Base-by-base conservation (phyloP, 2,113 vertebrate genomes). In the Scomber japonicus region DNA sequence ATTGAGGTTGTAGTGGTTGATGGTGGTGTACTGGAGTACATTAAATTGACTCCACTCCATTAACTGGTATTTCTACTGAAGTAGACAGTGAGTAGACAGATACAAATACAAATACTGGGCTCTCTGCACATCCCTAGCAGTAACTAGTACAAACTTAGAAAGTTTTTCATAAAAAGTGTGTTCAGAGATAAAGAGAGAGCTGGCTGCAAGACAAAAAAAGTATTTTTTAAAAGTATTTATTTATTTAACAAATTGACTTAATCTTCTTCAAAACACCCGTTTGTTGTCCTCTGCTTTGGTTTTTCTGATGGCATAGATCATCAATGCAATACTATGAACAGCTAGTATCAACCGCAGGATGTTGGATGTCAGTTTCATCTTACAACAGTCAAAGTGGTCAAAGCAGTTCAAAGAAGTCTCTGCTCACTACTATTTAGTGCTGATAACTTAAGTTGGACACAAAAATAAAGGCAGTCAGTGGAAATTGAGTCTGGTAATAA, bases 301-400 rank as follows among this genome's bases (percentile, higher is more conserved):
- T 56, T 62, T 19, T 63, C 45, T 46, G 19, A 31, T 44, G 73
- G 48, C 46, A 17, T 4, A 30, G 62, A 72, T 77, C 48, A 19
- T 66, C 50, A 51, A 6, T 61, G 21, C 4, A 56, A 15, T 12
- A 30, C 17, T 35, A 7, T 24, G 12, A 19, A 4, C 11, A 63
- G 50, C 19, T 44, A 35, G n/a, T 21, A 19, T 51, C 2, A 14
- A 30, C 53, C 54, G 1, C 14, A 24, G 27, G 24, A 60, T 60
- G 61, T 14, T 24, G 31, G 53, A 56, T 12, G 19, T 75, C 44
- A 19, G 17, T 16, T 27, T 16, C 3, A 5, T 17, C 31, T 17
- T n/a, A n/a, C 40, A 61, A 56, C 9, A 0, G 27, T 60, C n/a
- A 35, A 11, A 81, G 44, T 11, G 16, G 40, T 40, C 53, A 15